Evolutionary conservation across 2,888 invertebrate genomes (phyloP).

Genomic region (Adineta ricciae): DNA sequence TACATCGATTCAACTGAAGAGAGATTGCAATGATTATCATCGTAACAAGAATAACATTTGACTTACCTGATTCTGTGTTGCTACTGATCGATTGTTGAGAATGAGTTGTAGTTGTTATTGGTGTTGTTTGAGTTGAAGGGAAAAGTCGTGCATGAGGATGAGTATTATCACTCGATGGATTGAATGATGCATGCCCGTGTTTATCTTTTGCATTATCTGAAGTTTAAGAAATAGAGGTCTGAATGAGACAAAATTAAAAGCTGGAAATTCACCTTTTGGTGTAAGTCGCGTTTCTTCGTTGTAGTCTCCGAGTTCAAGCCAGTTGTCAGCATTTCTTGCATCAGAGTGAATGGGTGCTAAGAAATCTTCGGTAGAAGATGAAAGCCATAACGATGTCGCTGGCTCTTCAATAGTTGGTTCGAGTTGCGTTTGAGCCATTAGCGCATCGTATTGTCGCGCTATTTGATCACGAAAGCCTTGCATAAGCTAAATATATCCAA

Average conservation of each 20-base stretch:
- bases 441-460: constrained; percentile 13
- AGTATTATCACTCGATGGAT: neutral
- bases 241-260: neutral
- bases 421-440: neutral
- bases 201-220: neutral
- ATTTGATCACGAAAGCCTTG: constrained; percentile 11
- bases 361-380: neutral
- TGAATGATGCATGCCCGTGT: neutral
- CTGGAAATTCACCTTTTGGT: neutral
- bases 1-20: constrained; percentile 17
- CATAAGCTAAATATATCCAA: neutral
- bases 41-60: no score
- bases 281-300: neutral
- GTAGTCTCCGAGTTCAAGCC: neutral
- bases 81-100: constrained; percentile 7
- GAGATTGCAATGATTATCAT: no score
- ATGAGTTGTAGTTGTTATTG: constrained; percentile 2
- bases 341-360: neutral
- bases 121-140: neutral
- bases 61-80: neutral
- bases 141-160: neutral
- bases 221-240: neutral
- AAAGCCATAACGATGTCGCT: neutral
- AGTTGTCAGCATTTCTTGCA: neutral
- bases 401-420: constrained; percentile 20